Conservation (phyloP, 2,888 invertebrate genomes). For the Phortica okadai region DNA sequence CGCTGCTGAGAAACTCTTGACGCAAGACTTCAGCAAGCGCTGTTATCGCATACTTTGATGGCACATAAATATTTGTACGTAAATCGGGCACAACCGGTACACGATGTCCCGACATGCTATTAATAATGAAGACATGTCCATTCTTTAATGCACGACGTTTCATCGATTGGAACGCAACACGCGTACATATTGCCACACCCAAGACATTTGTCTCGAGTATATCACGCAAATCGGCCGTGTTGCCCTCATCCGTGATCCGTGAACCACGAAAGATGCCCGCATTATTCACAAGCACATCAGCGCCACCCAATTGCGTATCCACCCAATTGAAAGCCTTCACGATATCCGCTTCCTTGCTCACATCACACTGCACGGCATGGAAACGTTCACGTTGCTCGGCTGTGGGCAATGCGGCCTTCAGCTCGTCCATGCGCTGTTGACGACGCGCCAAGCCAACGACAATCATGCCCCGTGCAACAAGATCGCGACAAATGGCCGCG, state of each 20-base stretch:
- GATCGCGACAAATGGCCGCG: conserved; percentile 74
- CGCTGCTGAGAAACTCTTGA: conserved; percentile 59
- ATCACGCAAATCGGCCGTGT: conserved; percentile 52
- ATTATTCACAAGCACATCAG: conserved; percentile 78
- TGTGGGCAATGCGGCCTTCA: conserved; percentile 47
- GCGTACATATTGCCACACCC: conserved; percentile 74
- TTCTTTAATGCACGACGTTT: conserved; percentile 66
- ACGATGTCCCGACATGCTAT: conserved; percentile 64
- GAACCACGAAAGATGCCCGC: conserved; percentile 65
- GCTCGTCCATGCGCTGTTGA: conserved; percentile 73
- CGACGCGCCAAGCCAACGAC: conserved; percentile 79
- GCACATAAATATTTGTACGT: conserved; percentile 62
- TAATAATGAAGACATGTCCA: conserved; percentile 77
- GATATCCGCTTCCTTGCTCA: conserved; percentile 78
- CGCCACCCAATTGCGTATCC: conserved; percentile 77
- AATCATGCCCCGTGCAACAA: conserved; percentile 77
- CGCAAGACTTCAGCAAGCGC: conserved; percentile 63
- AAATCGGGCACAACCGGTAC: conserved; percentile 50
- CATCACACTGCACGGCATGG: conserved; percentile 76
- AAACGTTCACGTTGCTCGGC: conserved; percentile 59
- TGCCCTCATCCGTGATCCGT: conserved; percentile 42
- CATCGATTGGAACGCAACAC: conserved; percentile 77
- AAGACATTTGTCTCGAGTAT: conserved; percentile 75
- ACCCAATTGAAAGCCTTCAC: conserved; percentile 77
- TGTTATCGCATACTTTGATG: conserved; percentile 63